Conservation (phyloP, 2,113 vertebrate species). For the Erythrocebus patas region DNA sequence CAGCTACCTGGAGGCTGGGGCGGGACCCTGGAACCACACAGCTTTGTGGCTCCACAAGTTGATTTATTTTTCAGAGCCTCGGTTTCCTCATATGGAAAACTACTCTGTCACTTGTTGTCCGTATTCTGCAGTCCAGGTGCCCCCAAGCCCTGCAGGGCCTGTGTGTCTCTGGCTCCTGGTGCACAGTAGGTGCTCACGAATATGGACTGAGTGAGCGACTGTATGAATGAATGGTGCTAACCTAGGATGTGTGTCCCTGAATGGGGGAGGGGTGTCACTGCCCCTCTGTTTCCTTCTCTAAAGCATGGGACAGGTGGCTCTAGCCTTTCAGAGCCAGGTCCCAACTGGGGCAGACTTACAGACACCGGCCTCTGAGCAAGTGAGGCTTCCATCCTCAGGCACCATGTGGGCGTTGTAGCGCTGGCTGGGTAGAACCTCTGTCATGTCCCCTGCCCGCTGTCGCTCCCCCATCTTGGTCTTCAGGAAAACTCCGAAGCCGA, state of each 20-base stretch:
- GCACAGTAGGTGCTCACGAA: not conserved
- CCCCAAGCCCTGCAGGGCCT: not conserved
- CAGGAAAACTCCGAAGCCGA: slow-evolving; percentile 94
- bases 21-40: too few relatives aligned
- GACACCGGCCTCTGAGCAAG: slow-evolving; percentile 88
- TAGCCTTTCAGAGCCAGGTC: not conserved
- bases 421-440: slow-evolving; percentile 87
- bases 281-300: not conserved
- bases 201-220: not conserved
- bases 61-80: not conserved
- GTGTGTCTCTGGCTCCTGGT: not conserved
- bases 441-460: slow-evolving; percentile 91
- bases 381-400: slow-evolving; percentile 92
- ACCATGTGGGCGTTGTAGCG: slow-evolving; percentile 96
- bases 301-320: not conserved
- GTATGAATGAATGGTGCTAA: not conserved
- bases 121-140: not conserved
- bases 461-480: slow-evolving; percentile 91
- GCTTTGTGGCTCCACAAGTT: not conserved
- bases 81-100: not conserved
- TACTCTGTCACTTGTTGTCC: not conserved
- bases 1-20: not conserved
- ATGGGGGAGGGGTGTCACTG: accelerated
- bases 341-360: slow-evolving; percentile 85
- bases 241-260: not conserved